These are phyloP conservation scores for Coptotermes formosanus DNA, from an alignment of 1,140 invertebrate genomes.

Conservation along the genomic window DNA sequence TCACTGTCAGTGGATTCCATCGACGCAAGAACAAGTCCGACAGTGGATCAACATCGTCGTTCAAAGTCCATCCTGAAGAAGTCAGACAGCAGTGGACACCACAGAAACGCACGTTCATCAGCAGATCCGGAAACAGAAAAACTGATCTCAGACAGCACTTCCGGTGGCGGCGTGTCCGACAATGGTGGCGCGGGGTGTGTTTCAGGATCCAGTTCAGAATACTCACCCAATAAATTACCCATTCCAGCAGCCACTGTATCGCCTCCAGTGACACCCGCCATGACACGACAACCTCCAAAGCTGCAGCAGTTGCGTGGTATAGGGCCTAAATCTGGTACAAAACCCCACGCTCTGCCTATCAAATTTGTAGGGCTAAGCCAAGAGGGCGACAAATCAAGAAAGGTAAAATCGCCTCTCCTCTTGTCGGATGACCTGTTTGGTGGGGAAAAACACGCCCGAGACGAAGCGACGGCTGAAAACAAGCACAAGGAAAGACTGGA, in stretches of 20 bases:
- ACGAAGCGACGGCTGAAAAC: slow-evolving; percentile 49
- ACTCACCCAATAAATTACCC: slow-evolving; percentile 44
- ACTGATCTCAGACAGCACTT: slow-evolving; percentile 64
- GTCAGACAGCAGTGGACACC: slow-evolving; percentile 58
- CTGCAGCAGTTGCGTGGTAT: slow-evolving; percentile 27
- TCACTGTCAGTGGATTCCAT: slow-evolving; percentile 70
- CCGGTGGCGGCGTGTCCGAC: slow-evolving; percentile 51
- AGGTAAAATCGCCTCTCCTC: slow-evolving; percentile 42
- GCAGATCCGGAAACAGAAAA: slow-evolving; percentile 73
- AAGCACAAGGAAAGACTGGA: slow-evolving; percentile 37
- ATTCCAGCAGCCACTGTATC: background rate
- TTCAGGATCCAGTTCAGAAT: slow-evolving; percentile 42
- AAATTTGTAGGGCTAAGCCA: slow-evolving; percentile 48
- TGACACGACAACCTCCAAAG: background rate
- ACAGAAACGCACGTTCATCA: slow-evolving; percentile 18
- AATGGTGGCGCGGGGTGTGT: slow-evolving; percentile 44
- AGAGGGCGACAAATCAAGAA: slow-evolving; percentile 39
- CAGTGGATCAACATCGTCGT: slow-evolving; percentile 60
- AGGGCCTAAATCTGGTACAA: slow-evolving; percentile 29
- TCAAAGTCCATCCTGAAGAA: slow-evolving; percentile 80
- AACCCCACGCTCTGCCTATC: slow-evolving; percentile 46
- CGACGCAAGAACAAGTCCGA: slow-evolving; percentile 59
- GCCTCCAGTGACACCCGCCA: slow-evolving; percentile 34
- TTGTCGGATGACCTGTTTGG: slow-evolving; percentile 42
- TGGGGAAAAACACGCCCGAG: slow-evolving; percentile 51